Percentiles rank a stretch among this genome's conserved stretches.
These are phyloP conservation scores for Sinhomidia bicolor DNA, from an alignment of 2,888 invertebrate genomes.

Conservation along the genomic window DNA sequence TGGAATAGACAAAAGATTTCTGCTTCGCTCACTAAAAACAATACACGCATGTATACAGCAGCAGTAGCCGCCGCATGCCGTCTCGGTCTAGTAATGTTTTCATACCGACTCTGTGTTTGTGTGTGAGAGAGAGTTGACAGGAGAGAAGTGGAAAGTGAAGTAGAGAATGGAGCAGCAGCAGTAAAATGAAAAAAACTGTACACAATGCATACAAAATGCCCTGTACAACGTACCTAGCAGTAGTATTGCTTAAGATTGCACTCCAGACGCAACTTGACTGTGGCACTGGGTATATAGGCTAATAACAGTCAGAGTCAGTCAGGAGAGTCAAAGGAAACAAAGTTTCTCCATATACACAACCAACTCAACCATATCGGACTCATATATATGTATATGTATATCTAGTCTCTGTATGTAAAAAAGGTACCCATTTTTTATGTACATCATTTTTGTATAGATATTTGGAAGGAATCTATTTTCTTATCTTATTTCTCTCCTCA, in stretches of 20 bases:
- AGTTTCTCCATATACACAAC: neutral
- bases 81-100: neutral
- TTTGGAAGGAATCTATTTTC: neutral
- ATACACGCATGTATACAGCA: neutral
- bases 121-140: slow-evolving; percentile 59
- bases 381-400: too few relatives aligned
- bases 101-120: neutral
- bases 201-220: too few relatives aligned
- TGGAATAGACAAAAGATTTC: too few relatives aligned
- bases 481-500: too few relatives aligned
- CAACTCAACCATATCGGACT: slow-evolving; percentile 49
- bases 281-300: slow-evolving; percentile 73
- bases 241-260: slow-evolving; percentile 35
- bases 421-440: slow-evolving; percentile 25
- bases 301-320: slow-evolving; percentile 47
- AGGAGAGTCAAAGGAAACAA: neutral
- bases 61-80: too few relatives aligned
- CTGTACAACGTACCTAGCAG: neutral
- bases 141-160: neutral
- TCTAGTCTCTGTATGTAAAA: slow-evolving; percentile 47
- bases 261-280: slow-evolving; percentile 63
- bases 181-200: slow-evolving; percentile 7
- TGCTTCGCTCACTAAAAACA: neutral
- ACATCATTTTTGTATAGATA: neutral
- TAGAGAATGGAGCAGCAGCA: neutral